Evolutionary conservation across 1,140 invertebrate genomes (phyloP).

Genomic region (Diorhabda carinulata): DNA sequence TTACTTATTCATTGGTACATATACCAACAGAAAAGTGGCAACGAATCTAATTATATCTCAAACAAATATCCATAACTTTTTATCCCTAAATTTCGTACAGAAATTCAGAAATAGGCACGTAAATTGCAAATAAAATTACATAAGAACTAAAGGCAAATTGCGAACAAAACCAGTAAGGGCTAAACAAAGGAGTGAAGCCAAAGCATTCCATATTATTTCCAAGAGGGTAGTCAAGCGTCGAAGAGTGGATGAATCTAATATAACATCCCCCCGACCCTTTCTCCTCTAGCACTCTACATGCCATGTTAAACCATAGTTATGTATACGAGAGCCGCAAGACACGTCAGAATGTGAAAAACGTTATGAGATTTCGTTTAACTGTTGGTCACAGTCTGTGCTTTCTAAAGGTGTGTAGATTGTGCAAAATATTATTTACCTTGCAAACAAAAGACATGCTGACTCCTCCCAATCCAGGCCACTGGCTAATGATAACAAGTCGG

Average conservation of each 20-base stretch:
- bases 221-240: constrained; percentile 38
- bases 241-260: constrained; percentile 43
- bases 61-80: too few species aligned
- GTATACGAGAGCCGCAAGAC: constrained; percentile 35
- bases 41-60: too few species aligned
- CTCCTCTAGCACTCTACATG: constrained; percentile 32
- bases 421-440: constrained; percentile 49
- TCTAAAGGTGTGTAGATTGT: constrained; percentile 48
- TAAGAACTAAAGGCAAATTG: constrained; percentile 29
- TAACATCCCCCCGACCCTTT: constrained; percentile 33
- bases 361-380: not conserved
- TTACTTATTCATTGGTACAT: too few species aligned
- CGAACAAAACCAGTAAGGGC: constrained; percentile 25
- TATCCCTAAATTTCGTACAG: not conserved
- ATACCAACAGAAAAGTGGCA: too few species aligned
- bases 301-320: constrained; percentile 44
- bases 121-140: constrained; percentile 23
- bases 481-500: constrained; percentile 44
- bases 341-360: constrained; percentile 32
- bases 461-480: constrained; percentile 45
- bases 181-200: constrained; percentile 36
- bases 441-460: constrained; percentile 43
- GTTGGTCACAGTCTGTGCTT: constrained; percentile 36
- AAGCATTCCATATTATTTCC: constrained; percentile 41
- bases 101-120: constrained; percentile 1